Conservation (phyloP, 2,888 invertebrate genomes). For the Capitulum mitella region DNA sequence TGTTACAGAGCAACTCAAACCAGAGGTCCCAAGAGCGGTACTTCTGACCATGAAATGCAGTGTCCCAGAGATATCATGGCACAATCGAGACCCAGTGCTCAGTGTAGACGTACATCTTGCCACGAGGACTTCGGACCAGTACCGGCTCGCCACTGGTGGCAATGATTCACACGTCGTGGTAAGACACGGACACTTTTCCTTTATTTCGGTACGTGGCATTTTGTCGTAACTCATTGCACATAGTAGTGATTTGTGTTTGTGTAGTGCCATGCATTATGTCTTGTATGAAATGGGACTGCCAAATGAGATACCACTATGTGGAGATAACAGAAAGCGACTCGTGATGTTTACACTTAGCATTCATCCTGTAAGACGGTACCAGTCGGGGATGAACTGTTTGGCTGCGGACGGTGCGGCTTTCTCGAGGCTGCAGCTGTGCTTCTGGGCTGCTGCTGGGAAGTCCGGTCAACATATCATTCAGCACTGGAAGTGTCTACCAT, state of each 20-base stretch:
- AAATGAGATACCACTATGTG: background rate
- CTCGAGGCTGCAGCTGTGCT: too few relatives aligned
- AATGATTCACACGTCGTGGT: constrained; percentile 86
- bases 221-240: too few relatives aligned
- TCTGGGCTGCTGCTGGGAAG: too few relatives aligned
- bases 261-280: background rate
- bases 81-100: constrained; percentile 87
- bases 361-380: too few relatives aligned
- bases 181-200: constrained; percentile 40
- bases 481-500: too few relatives aligned
- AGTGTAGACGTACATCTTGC: constrained; percentile 65
- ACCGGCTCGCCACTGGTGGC: constrained; percentile 81
- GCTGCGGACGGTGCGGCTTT: too few relatives aligned
- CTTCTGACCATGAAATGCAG: constrained; percentile 87
- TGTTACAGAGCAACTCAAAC: too few relatives aligned
- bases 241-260: background rate
- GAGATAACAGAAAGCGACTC: background rate
- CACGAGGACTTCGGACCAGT: constrained; percentile 48
- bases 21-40: too few relatives aligned
- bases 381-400: too few relatives aligned
- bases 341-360: background rate
- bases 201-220: background rate
- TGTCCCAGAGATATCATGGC: constrained; percentile 97
- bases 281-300: background rate
- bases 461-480: too few relatives aligned